phyloP scores from a whole-genome alignment of 2,888 invertebrate genomes.

The Brachylomia viminalis region DNA sequence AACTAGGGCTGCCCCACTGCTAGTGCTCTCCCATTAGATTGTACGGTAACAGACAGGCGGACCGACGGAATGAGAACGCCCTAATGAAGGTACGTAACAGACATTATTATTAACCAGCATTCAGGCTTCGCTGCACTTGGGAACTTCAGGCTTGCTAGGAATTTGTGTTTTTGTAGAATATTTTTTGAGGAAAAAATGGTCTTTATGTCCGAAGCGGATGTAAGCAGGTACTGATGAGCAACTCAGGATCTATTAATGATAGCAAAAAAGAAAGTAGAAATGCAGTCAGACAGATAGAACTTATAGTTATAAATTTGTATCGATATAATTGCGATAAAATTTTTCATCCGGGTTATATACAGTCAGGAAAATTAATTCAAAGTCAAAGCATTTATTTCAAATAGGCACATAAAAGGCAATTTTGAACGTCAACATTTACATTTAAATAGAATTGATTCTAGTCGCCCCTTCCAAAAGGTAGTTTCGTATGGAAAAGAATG shows the following conservation, averaged over 20 bases:
- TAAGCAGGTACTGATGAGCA: not conserved
- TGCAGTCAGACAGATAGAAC: not conserved
- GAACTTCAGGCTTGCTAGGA: not conserved
- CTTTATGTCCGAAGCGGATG: not conserved
- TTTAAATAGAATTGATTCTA: too few species aligned
- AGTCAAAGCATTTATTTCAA: too few species aligned
- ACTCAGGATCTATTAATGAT: not conserved
- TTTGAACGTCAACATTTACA: too few species aligned
- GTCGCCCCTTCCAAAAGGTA: too few species aligned
- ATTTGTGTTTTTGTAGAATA: not conserved
- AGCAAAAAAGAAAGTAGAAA: not conserved
- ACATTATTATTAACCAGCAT: constrained; percentile 44
- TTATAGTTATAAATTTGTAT: not conserved
- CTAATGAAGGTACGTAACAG: constrained; percentile 31
- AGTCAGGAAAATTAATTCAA: too few species aligned
- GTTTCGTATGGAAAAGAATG: too few species aligned
- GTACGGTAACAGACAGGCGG: constrained; percentile 49
- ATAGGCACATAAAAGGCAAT: too few species aligned
- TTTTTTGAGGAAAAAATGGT: not conserved
- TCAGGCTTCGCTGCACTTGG: constrained; percentile 27
- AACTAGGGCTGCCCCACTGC: constrained; percentile 5
- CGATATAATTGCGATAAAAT: not conserved
- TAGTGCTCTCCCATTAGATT: constrained; percentile 48
- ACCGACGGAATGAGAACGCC: constrained; percentile 54
- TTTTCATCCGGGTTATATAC: too few species aligned